phyloP scores from a whole-genome alignment of 2,797 vertebrate species.

The Babyrousa celebensis region DNA sequence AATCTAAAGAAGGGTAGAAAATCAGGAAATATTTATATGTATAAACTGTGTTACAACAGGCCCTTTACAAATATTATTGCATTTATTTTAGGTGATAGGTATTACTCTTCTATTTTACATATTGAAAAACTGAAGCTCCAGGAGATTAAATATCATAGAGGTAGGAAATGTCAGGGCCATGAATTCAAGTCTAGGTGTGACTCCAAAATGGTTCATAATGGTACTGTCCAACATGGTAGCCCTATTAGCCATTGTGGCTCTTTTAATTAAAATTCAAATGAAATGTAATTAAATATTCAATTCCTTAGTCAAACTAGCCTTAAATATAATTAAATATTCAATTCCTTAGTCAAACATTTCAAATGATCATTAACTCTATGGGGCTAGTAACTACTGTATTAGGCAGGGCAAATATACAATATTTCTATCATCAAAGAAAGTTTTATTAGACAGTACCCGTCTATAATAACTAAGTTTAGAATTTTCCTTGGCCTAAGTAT shows the following conservation, averaged over 20 bases:
- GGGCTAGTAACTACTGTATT: not conserved
- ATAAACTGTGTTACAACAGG: not conserved
- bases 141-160: not conserved
- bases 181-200: not conserved
- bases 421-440: not conserved
- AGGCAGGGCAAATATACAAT: not conserved
- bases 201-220: not conserved
- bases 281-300: not conserved
- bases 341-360: conserved; percentile 1
- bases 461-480: not conserved
- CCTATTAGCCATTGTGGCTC: not conserved
- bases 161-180: not conserved
- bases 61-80: not conserved
- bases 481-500: not conserved
- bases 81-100: not conserved
- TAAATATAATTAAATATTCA: not conserved
- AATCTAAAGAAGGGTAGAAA: not conserved
- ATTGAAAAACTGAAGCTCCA: conserved; percentile 24
- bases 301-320: conserved; percentile 47
- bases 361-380: not conserved
- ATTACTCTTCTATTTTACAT: conserved; percentile 38
- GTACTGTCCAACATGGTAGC: not conserved
- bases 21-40: not conserved
- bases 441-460: not conserved
- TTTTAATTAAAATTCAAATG: conserved; percentile 48